These are phyloP conservation scores for Callosobruchus maculatus DNA, from an alignment of 2,888 invertebrate genomes.

Conservation along the genomic window DNA sequence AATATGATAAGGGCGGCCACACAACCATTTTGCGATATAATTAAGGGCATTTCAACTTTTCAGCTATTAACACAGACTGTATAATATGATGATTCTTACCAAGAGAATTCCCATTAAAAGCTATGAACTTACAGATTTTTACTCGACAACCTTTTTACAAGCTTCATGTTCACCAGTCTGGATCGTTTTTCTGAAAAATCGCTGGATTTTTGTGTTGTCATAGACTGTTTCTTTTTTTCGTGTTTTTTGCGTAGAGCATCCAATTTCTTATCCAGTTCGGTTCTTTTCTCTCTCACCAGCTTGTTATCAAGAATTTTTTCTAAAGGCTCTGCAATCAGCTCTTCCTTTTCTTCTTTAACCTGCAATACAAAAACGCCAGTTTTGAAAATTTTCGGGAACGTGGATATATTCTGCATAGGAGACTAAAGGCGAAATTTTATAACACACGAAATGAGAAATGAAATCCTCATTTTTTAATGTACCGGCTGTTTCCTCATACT, in stretches of 20 bases:
- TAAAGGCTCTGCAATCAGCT: constrained; percentile 72
- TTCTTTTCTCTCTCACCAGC: constrained; percentile 74
- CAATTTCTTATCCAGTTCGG: constrained; percentile 84
- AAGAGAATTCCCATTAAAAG: not conserved
- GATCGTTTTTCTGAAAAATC: constrained; percentile 62
- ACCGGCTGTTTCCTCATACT: too few species aligned
- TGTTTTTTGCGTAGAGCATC: constrained; percentile 78
- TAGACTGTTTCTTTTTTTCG: constrained; percentile 68
- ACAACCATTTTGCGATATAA: too few species aligned
- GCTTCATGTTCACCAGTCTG: constrained; percentile 71
- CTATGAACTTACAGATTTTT: constrained; percentile 69
- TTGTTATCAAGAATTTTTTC: constrained; percentile 80
- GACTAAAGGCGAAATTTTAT: too few species aligned
- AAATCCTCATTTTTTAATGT: too few species aligned
- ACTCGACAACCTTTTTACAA: constrained; percentile 73
- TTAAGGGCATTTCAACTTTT: too few species aligned
- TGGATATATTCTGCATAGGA: too few species aligned
- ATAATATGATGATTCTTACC: too few species aligned
- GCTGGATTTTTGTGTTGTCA: constrained; percentile 57
- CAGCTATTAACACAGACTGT: too few species aligned
- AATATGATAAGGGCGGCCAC: too few species aligned
- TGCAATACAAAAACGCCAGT: constrained; percentile 22
- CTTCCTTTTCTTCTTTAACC: constrained; percentile 50
- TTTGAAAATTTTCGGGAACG: too few species aligned
- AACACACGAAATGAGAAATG: too few species aligned